A percentile compares a stretch with the other conserved stretches of the same genome.
These are phyloP conservation scores for Gallinago jamesoni DNA, from an alignment of 2,113 vertebrate species.

Conservation along the genomic window DNA sequence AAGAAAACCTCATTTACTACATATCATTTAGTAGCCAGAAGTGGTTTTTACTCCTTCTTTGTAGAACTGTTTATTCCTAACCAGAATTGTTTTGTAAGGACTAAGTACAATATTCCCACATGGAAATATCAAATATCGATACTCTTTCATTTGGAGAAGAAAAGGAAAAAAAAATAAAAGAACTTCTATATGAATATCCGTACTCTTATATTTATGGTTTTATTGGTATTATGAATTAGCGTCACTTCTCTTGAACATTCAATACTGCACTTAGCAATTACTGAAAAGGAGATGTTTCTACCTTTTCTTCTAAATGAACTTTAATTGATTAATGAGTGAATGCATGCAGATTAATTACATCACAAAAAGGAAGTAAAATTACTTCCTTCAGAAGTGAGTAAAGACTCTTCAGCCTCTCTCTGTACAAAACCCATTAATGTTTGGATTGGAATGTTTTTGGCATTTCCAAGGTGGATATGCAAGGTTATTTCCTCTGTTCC, in stretches of 20 bases:
- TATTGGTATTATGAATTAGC: not conserved
- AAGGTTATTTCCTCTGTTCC: not conserved
- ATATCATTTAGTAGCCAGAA: not conserved
- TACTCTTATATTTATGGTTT: not conserved
- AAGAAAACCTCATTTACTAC: not conserved
- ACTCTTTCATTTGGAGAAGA: not conserved
- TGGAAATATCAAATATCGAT: not conserved
- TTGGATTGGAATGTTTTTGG: fast-evolving
- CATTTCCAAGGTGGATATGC: not conserved
- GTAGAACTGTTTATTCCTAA: not conserved
- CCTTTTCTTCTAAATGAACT: not conserved
- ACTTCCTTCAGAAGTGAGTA: not conserved
- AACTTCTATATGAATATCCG: not conserved
- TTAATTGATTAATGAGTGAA: not conserved
- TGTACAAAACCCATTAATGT: fast-evolving
- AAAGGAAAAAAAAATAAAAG: not conserved
- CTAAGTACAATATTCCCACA: not conserved
- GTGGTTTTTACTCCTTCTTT: not conserved
- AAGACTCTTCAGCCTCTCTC: not conserved
- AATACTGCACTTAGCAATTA: not conserved
- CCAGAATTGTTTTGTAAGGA: not conserved
- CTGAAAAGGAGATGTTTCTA: not conserved
- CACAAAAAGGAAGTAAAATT: not conserved
- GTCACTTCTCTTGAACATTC: not conserved
- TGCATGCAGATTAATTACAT: not conserved